These are phyloP conservation scores for Pao palembangensis DNA, from an alignment of 2,113 vertebrate species.

Conservation along the genomic window DNA sequence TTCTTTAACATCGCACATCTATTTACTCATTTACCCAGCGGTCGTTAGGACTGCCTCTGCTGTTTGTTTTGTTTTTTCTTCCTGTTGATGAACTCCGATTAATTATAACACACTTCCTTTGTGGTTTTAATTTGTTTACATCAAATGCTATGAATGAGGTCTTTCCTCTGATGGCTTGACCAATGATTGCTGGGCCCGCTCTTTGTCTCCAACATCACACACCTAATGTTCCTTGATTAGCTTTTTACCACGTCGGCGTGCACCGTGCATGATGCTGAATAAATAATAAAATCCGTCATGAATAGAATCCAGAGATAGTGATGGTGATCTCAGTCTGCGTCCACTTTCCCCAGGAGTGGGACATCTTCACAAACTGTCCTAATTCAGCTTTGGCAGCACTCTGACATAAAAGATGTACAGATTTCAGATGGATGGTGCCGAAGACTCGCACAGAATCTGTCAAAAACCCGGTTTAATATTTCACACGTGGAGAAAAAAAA, in stretches of 20 bases:
- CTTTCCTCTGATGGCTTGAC: conserved; percentile 40
- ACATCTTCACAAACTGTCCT: conserved; percentile 33
- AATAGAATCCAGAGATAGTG: too few relatives aligned
- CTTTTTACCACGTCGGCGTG: too few relatives aligned
- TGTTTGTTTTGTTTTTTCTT: conserved; percentile 43
- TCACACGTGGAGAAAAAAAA: conserved; percentile 21
- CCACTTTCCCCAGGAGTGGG: conserved; percentile 1
- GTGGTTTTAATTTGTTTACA: conserved; percentile 66
- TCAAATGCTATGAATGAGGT: conserved; percentile 50
- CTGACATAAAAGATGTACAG: conserved; percentile 53
- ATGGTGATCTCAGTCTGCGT: too few relatives aligned
- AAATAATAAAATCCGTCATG: too few relatives aligned
- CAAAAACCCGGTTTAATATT: conserved; percentile 50
- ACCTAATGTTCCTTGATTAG: too few relatives aligned
- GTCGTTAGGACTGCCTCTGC: conserved; percentile 55
- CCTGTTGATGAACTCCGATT: conserved; percentile 51
- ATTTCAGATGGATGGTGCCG: conserved; percentile 40
- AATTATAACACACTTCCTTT: conserved; percentile 67
- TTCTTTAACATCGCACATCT: conserved; percentile 69
- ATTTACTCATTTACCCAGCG: conserved; percentile 70
- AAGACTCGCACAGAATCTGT: conserved; percentile 23
- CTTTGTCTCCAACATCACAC: conserved; percentile 4
- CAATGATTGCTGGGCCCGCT: conserved; percentile 44
- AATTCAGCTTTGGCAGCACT: conserved; percentile 44
- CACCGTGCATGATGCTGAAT: too few relatives aligned